Conservation (phyloP, 1,140 invertebrate species). For the Drosophila neocordata region DNA sequence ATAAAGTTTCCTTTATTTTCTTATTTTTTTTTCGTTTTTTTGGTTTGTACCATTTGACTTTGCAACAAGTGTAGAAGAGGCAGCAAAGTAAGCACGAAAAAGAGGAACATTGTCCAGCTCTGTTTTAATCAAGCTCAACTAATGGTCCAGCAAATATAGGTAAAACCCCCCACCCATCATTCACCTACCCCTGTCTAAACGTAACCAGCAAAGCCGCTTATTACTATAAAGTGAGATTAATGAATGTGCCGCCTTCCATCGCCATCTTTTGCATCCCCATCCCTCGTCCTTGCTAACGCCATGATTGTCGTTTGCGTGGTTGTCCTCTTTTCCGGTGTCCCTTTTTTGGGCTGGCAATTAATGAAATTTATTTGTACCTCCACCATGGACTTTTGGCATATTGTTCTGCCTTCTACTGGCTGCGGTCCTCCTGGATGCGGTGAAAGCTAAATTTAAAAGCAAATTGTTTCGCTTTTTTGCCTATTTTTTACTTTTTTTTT, state of each 20-base stretch:
- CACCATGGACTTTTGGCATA: constrained; percentile 42
- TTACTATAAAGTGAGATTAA: constrained; percentile 82
- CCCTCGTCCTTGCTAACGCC: constrained; percentile 7
- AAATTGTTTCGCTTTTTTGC: constrained; percentile 63
- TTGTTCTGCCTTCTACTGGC: constrained; percentile 45
- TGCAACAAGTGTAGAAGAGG: constrained; percentile 64
- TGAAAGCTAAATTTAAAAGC: constrained; percentile 64
- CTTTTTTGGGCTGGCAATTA: constrained; percentile 70
- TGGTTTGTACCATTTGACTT: constrained; percentile 67
- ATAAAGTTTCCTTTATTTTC: constrained; percentile 51
- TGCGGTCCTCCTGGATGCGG: constrained; percentile 34
- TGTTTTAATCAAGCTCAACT: constrained; percentile 75
- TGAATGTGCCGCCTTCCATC: constrained; percentile 48
- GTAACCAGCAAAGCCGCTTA: constrained; percentile 78
- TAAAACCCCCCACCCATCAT: constrained; percentile 3
- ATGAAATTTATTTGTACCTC: constrained; percentile 74
- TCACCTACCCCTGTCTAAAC: constrained; percentile 30
- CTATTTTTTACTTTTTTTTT: not conserved
- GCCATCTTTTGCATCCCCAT: not conserved
- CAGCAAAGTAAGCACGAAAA: too few species aligned
- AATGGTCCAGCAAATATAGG: constrained; percentile 56
- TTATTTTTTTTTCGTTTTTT: constrained; percentile 7
- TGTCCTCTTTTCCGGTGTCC: constrained; percentile 25
- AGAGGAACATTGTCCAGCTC: constrained; percentile 36
- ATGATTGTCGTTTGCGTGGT: constrained; percentile 31